phyloP scores from a whole-genome alignment of 2,113 vertebrate species.

The Mellivora capensis region DNA sequence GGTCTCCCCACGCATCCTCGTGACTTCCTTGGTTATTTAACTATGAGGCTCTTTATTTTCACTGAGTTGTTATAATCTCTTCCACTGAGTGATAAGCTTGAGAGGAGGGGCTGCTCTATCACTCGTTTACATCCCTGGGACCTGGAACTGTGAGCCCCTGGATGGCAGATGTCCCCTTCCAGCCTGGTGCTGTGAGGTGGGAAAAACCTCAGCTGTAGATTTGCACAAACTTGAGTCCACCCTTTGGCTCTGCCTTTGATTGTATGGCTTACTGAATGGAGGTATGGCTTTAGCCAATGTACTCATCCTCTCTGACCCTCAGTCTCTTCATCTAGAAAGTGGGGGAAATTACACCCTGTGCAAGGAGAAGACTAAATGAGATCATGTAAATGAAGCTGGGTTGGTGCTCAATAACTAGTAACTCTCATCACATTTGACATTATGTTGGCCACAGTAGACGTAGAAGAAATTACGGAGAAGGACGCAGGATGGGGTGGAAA shows the following conservation, averaged over 20 bases:
- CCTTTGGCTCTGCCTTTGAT: background rate
- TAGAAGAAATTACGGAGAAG: constrained; percentile 44
- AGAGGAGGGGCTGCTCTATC: background rate
- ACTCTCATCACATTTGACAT: background rate
- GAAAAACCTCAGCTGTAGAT: background rate
- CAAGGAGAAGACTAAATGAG: background rate
- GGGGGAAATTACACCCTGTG: background rate
- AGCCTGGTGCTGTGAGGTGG: background rate
- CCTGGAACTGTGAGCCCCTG: background rate
- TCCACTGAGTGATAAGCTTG: background rate
- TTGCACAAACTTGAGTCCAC: background rate
- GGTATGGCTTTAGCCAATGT: background rate
- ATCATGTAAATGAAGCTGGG: background rate
- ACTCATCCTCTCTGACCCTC: background rate
- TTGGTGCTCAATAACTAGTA: background rate
- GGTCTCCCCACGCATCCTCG: background rate
- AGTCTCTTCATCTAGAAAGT: constrained; percentile 26
- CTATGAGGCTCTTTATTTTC: constrained; percentile 6
- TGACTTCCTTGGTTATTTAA: background rate
- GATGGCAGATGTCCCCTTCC: background rate
- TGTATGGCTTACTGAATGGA: background rate
- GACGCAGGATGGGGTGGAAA: background rate
- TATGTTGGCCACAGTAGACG: background rate
- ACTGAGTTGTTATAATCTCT: background rate
- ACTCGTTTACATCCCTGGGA: background rate